Conservation (phyloP, 2,888 invertebrate genomes). For the Spilarctia lutea region DNA sequence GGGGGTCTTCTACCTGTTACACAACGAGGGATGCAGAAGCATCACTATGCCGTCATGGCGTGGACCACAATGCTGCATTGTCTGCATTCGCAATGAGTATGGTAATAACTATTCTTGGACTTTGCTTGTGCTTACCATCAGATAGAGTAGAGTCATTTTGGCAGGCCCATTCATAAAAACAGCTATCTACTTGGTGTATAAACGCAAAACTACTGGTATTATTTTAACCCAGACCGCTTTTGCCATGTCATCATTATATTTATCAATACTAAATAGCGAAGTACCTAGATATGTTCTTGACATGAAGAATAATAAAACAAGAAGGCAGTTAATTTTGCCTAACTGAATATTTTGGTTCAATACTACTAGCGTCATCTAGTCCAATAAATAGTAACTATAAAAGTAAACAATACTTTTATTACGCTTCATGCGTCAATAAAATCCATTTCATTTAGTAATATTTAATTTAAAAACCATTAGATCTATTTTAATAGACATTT, state of each 20-base stretch:
- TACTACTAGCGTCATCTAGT: conserved; percentile 39
- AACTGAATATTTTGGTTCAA: background rate
- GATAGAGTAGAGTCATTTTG: too few relatives aligned
- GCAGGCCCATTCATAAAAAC: too few relatives aligned
- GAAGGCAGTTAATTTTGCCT: background rate
- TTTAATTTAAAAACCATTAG: background rate
- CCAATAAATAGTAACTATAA: conserved; percentile 17
- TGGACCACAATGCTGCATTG: too few relatives aligned
- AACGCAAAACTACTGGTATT: too few relatives aligned
- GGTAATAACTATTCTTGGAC: too few relatives aligned
- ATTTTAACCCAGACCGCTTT: background rate
- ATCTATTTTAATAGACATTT: background rate
- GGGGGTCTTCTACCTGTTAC: too few relatives aligned
- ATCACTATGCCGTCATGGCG: too few relatives aligned
- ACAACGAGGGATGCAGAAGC: too few relatives aligned
- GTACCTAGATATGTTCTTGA: background rate
- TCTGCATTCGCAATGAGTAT: too few relatives aligned
- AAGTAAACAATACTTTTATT: conserved; percentile 39
- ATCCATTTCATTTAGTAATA: background rate
- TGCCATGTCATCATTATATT: background rate
- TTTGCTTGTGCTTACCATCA: too few relatives aligned
- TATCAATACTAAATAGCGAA: background rate
- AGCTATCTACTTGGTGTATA: too few relatives aligned
- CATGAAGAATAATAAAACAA: background rate
- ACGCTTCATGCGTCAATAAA: background rate